Evolutionary conservation across 2,797 vertebrate species (phyloP).

Genomic region (Thripadectes ignobilis): DNA sequence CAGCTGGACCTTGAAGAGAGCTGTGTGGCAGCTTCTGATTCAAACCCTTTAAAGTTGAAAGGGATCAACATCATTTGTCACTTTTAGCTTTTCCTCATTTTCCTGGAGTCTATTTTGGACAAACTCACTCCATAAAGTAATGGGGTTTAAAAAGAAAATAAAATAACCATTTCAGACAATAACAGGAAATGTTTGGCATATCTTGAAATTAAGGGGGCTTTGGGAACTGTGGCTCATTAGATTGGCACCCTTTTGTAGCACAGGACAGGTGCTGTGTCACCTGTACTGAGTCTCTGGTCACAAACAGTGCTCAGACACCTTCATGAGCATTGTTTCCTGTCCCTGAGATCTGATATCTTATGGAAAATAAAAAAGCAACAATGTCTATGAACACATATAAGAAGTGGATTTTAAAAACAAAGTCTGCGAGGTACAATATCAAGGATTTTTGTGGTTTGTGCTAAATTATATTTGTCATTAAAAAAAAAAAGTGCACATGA

Average conservation of each 20-base stretch:
- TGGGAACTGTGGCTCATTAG: neutral
- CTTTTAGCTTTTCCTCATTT: neutral
- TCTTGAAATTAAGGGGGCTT: neutral
- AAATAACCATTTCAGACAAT: neutral
- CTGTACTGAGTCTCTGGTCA: neutral
- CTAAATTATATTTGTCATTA: neutral
- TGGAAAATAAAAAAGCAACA: neutral
- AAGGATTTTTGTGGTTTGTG: neutral
- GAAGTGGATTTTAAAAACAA: neutral
- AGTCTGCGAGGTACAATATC: neutral
- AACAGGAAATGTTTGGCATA: neutral
- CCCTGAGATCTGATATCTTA: neutral
- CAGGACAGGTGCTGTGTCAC: neutral
- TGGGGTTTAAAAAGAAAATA: neutral
- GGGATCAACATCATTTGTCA: neutral
- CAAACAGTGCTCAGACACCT: neutral
- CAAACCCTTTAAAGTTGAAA: neutral
- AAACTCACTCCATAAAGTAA: neutral
- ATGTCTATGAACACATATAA: neutral
- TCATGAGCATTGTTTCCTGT: neutral
- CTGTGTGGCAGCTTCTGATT: neutral
- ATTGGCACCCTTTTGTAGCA: neutral
- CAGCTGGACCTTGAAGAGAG: neutral
- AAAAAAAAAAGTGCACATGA: neutral
- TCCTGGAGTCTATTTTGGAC: neutral